Evolutionary conservation across 2,888 invertebrate species (phyloP), one percentile per base, ranked within the genome.

Genomic region (Liodrosophila aerea): DNA sequence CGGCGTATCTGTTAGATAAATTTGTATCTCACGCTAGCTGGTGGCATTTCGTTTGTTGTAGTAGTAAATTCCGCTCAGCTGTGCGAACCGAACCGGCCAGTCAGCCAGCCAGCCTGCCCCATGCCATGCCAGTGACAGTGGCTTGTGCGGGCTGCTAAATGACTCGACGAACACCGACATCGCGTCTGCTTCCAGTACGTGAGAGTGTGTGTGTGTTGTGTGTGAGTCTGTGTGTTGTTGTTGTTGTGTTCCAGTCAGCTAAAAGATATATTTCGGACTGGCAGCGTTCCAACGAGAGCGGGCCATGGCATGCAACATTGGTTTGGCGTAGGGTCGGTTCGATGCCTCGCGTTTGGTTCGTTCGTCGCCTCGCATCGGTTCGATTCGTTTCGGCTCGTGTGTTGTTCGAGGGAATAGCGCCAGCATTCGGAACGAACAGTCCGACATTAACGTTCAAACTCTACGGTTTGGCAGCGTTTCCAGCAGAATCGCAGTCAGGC

Each of bases 381-480:
- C 49, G 41, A n/a, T n/a, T 45, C 36, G 40, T 30, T 15, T 62
- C 29, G 54, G 18, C 53, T 72, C 67, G 71, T 16, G 62, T 46
- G 29, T 43, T 62, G 57, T 69, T 67, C 66, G 62, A 63, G 60
- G 73, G 50, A 53, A 49, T 49, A 57, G 56, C 63, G 66, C 63
- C 57, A 64, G 47, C 68, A 67, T 74, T 71, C 75, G 74, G 82
- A 85, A 81, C 86, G 82, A 85, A 81, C 86, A 89, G 89, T 89
- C 85, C 87, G 88, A 89, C 88, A 88, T 88, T 87, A 88, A 89
- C 89, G 87, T 88, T 88, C 88, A 88, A 88, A 87, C 87, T 87
- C 88, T 88, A 88, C 87, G 89, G 89, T 89, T 88, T 83, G 86
- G 59, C 64, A 63, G 83, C 71, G 76, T 74, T 67, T 57, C 43